Base-by-base conservation (phyloP, 2,797 vertebrate genomes). In the Microchirus variegatus region DNA sequence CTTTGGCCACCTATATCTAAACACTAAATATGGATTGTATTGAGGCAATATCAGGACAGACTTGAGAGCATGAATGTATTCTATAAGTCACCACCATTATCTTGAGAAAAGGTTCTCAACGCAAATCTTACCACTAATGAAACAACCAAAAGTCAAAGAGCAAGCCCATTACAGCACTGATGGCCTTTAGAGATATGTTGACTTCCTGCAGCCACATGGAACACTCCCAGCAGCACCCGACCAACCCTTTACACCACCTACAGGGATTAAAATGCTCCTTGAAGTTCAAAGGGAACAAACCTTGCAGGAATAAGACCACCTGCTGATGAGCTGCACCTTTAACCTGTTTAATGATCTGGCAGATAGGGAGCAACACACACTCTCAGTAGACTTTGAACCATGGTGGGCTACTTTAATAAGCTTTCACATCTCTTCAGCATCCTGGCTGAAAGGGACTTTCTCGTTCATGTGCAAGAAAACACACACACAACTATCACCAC, bases 201-300 rank as follows among this genome's bases (percentile, higher is more conserved):
- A 51, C 65, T 73, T 75, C 63, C 74, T n/a, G 55, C 19, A 15
- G 42, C 18, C 58, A 63, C 53, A 67, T 51, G 42, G 63, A 59
- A 67, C 50, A 16, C 51, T 42, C 43, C 14, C 42, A 37, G 41
- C 45, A 62, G 59, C 54, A 37, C 26, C 11, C 9, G n/a, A 18
- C 63, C 58, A 56, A 74, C 67, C 47, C 51, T 48, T n/a, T n/a
- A 11, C 48, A 17, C 26, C 1, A 47, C 70, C 75, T 73, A 68
- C 63, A 57, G 67, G 59, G 75, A 81, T 81, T 67, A 85, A 67
- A 82, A 43, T 2, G 9, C 45, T 71, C 53, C 53, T 63, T 61
- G 64, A 77, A 50, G 75, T 84, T 87, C 77, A 88, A 87, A 86
- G 70, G 53, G 38, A 81, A 57, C 8, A 5, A 59, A 62, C 1